Base-by-base conservation (phyloP, 2,797 vertebrate species). In the Protonibea diacanthus region DNA sequence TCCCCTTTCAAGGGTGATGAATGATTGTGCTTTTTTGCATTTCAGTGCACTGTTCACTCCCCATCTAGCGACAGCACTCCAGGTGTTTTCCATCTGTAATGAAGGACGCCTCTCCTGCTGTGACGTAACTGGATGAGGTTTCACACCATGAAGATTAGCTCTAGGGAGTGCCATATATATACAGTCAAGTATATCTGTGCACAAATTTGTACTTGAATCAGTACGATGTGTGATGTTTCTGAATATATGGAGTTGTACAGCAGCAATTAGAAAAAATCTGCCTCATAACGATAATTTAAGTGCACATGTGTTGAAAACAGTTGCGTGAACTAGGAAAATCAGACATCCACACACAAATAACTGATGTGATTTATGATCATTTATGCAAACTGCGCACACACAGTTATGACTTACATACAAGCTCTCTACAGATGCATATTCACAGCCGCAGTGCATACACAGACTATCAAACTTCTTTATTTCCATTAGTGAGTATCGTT, bases 51-150 rank as follows among this genome's bases (percentile, higher is more conserved):
- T 6, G 23, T 33, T 53, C 21, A 61, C 48, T 27, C 13, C 3
- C 9, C 13, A 20, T 9, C 7, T n/a, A 12, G 51, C 66, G 42
- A 65, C n/a, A 15, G 29, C 48, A 51, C 42, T 51, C 18, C 66
- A 71, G 70, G 53, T 80, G 53, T 62, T 80, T 76, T 63, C n/a
- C n/a, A n/a, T 52, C n/a, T n/a, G 27, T 20, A 42, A 11, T 60
- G 27, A 76, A 13, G 55, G 5, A 13, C 3, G 10, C 38, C 40
- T 3, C 21, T 33, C 9, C 20, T 27, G 8, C 29, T 58, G n/a
- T 21, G 13, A 20, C 29, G 49, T 15, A 60, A 23, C 9, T n/a
- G 25, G n/a, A 53, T 8, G 2, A 17, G 6, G 1, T 21, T 53
- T 21, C 33, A 40, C 14, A 5, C 5, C 52, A 25, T 25, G 27